These are phyloP conservation scores for Phania funesta DNA, from an alignment of 2,888 invertebrate genomes.

Conservation along the genomic window DNA sequence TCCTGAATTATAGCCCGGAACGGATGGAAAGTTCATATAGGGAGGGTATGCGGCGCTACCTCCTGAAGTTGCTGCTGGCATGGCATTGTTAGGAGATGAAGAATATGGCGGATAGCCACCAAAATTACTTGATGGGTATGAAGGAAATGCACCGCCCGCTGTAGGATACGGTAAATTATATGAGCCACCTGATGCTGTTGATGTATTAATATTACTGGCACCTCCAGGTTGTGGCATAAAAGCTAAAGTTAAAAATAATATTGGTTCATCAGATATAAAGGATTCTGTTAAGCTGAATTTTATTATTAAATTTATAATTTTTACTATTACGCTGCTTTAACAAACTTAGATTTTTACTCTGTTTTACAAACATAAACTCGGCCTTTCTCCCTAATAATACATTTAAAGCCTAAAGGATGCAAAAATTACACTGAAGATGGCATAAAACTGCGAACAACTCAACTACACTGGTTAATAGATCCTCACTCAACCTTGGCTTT, in stretches of 20 bases:
- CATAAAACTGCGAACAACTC: too few species aligned
- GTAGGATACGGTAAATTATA: conserved; percentile 82
- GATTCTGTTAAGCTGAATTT: too few species aligned
- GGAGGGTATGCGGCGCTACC: conserved; percentile 82
- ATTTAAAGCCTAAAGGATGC: too few species aligned
- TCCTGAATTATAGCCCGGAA: conserved; percentile 74
- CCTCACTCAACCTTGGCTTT: too few species aligned
- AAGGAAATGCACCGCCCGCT: conserved; percentile 80
- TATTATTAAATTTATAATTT: too few species aligned
- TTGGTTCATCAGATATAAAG: too few species aligned
- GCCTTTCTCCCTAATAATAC: too few species aligned
- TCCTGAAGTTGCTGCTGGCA: conserved; percentile 71
- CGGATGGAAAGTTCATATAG: conserved; percentile 79
- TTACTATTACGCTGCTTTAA: too few species aligned
- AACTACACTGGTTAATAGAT: too few species aligned
- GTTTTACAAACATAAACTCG: too few species aligned
- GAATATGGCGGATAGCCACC: conserved; percentile 79
- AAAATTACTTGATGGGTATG: conserved; percentile 78
- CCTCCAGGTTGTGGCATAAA: conserved; percentile 80
- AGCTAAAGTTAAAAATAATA: conserved; percentile 71
- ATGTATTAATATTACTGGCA: conserved; percentile 72
- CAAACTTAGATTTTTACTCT: too few species aligned
- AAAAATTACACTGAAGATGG: too few species aligned
- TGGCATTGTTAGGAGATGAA: conserved; percentile 65
- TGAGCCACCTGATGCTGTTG: conserved; percentile 69